Conservation (phyloP, 2,888 invertebrate genomes). For the Spilosoma lubricipeda region DNA sequence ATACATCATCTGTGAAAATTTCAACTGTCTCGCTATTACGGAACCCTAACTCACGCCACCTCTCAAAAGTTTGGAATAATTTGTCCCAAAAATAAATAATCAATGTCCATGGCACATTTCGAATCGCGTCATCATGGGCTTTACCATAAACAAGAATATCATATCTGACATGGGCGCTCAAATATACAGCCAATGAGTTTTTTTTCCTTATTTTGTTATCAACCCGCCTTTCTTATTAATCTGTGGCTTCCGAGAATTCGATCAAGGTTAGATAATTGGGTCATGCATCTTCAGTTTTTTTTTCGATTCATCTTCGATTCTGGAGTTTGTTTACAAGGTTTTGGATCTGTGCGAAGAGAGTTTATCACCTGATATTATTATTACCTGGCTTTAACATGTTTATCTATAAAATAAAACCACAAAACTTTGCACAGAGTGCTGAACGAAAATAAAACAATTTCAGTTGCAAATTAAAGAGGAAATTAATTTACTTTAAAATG, state of each 20-base stretch:
- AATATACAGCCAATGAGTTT: slow-evolving; percentile 42
- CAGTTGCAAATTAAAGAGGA: not conserved
- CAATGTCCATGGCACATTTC: slow-evolving; percentile 65
- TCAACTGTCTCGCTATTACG: too few relatives aligned
- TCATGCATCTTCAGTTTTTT: slow-evolving; percentile 22
- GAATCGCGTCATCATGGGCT: slow-evolving; percentile 61
- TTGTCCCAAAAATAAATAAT: slow-evolving; percentile 38
- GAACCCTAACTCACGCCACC: not conserved
- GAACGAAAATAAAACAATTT: not conserved
- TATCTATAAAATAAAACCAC: not conserved
- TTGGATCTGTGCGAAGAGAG: not conserved
- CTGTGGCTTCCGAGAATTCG: slow-evolving; percentile 39
- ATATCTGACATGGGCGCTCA: slow-evolving; percentile 34
- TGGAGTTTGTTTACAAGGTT: not conserved
- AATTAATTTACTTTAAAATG: not conserved
- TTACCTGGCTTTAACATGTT: not conserved
- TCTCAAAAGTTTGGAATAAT: not conserved
- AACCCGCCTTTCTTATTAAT: slow-evolving; percentile 45
- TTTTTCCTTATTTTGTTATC: slow-evolving; percentile 39
- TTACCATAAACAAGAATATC: slow-evolving; percentile 59
- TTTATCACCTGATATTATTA: not conserved
- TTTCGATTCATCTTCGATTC: not conserved
- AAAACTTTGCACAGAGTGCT: not conserved
- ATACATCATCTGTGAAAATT: too few relatives aligned
- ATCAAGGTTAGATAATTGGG: slow-evolving; percentile 37